These are phyloP conservation scores for Heteronetta atricapilla DNA, from an alignment of 2,113 vertebrate species.

Conservation along the genomic window DNA sequence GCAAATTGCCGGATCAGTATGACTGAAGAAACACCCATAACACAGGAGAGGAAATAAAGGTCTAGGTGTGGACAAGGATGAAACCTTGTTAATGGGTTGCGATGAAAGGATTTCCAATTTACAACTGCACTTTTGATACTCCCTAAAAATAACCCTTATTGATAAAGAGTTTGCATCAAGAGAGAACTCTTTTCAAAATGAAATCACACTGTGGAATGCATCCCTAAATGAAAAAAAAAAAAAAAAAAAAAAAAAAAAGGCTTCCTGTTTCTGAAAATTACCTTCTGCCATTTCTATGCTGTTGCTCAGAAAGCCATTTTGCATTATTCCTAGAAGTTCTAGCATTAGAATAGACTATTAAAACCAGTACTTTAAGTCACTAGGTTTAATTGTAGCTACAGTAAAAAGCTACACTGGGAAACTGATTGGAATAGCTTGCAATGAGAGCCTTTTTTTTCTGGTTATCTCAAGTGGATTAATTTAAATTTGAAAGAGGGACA, in stretches of 20 bases:
- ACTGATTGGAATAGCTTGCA: slow-evolving; percentile 26
- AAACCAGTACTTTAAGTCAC: slow-evolving; percentile 3
- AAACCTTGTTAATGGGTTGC: background rate
- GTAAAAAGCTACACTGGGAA: slow-evolving; percentile 13
- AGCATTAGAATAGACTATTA: background rate
- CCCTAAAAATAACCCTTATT: background rate
- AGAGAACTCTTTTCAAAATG: background rate
- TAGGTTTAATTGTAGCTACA: slow-evolving; percentile 19
- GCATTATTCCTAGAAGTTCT: slow-evolving; percentile 31
- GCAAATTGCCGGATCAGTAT: background rate
- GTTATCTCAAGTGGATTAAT: slow-evolving; percentile 36
- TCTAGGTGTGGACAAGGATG: background rate
- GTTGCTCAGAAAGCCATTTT: background rate
- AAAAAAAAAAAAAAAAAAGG: no score
- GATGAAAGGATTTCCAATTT: background rate
- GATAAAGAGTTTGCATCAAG: background rate
- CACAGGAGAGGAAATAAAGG: background rate
- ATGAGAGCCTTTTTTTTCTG: slow-evolving; percentile 16
- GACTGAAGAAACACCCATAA: background rate
- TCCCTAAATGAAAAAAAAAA: background rate
- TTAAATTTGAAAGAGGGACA: background rate
- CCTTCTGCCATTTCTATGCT: background rate
- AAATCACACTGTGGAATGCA: background rate
- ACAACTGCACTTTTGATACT: background rate
- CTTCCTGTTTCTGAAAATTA: background rate